Conservation (phyloP, 2,888 invertebrate genomes). For the Rhaphigaster nebulosa region DNA sequence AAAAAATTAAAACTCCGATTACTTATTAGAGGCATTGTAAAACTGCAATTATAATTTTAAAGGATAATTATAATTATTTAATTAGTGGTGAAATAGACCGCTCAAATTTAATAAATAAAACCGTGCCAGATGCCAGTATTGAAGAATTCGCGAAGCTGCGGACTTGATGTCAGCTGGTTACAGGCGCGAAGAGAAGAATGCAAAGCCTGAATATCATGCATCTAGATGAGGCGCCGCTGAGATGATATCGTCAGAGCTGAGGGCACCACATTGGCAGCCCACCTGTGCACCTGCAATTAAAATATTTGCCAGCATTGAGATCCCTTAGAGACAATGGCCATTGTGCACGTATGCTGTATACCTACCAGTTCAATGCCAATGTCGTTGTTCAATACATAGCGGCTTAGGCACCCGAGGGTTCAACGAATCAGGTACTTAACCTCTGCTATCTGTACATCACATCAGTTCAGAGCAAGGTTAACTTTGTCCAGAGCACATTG, state of each 20-base stretch:
- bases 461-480: background rate
- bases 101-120: no score
- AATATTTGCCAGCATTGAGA: slow-evolving; percentile 28
- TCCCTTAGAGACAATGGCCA: background rate
- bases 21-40: no score
- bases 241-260: background rate
- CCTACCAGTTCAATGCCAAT: background rate
- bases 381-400: background rate
- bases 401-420: background rate
- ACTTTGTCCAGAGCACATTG: background rate
- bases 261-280: background rate
- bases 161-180: background rate
- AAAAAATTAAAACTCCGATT: no score
- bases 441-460: background rate
- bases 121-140: no score
- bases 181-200: background rate
- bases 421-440: background rate
- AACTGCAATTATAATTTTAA: no score
- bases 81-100: no score
- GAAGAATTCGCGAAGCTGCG: background rate
- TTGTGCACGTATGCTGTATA: background rate
- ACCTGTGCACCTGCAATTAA: slow-evolving; percentile 13
- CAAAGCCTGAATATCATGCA: slow-evolving; percentile 9
- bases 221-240: background rate
- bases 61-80: no score